Conservation (phyloP, 2,888 invertebrate genomes). For the Tipula confusa region DNA sequence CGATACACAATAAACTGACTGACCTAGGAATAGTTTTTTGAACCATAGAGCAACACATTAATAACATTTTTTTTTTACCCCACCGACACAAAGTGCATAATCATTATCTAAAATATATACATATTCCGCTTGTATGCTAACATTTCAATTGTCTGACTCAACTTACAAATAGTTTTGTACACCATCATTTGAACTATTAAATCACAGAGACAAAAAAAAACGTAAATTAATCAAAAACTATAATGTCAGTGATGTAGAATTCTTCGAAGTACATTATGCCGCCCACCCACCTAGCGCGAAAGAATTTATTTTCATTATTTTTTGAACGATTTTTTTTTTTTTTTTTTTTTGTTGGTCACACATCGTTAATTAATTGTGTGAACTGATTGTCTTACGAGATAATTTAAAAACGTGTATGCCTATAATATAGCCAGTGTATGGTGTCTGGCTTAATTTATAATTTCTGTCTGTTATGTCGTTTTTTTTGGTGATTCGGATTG, state of each 20-base stretch:
- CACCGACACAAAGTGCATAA: conserved; percentile 16
- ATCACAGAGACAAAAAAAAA: conserved; percentile 1
- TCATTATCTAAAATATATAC: neutral
- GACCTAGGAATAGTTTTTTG: conserved; percentile 25
- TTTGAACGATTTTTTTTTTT: neutral
- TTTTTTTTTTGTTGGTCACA: neutral
- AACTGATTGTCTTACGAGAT: neutral
- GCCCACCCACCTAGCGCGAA: neutral
- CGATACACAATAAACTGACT: neutral
- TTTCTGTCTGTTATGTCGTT: neutral
- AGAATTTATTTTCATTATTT: neutral
- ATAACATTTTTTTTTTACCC: neutral
- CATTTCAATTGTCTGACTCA: conserved; percentile 20
- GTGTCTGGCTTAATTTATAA: too few relatives aligned
- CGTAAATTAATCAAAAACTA: neutral
- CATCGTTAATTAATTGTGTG: conserved; percentile 14
- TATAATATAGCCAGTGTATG: neutral
- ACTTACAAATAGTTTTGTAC: neutral
- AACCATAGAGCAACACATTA: neutral
- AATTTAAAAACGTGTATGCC: neutral
- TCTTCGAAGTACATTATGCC: neutral
- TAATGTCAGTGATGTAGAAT: neutral
- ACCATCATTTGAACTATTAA: neutral
- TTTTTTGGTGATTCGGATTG: conserved; percentile 1
- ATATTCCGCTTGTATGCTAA: neutral